Evolutionary conservation across 23 tunicate genomes (phyloP).

Genomic region (Styela plicata): DNA sequence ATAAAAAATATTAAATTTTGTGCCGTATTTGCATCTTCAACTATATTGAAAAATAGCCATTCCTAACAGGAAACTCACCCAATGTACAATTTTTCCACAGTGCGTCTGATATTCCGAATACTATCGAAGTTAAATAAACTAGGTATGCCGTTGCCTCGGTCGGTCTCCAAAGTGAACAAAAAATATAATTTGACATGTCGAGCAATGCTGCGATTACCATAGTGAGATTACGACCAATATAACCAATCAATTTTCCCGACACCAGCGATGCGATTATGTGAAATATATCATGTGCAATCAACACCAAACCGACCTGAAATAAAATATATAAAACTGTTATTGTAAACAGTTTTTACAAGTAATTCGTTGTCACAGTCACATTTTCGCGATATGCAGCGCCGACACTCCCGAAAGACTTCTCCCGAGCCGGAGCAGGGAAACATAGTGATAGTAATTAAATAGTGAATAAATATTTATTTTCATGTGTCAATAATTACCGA

Average conservation of each 20-base stretch:
- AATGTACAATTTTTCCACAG: not conserved
- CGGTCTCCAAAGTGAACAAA: not conserved
- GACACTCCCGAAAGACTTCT: no score
- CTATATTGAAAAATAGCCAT: not conserved
- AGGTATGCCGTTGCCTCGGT: not conserved
- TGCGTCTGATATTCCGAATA: not conserved
- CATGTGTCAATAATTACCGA: no score
- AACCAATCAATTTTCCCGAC: conserved; percentile 9
- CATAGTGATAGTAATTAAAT: no score
- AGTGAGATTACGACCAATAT: not conserved
- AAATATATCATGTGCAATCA: conserved; percentile 15
- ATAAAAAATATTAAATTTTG: no score
- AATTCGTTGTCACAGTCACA: no score
- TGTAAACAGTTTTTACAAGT: no score
- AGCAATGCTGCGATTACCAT: not conserved
- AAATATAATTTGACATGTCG: not conserved
- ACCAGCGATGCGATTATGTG: conserved; percentile 28
- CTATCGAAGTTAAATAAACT: not conserved
- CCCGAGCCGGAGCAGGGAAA: no score
- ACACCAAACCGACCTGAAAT: conserved; percentile 56
- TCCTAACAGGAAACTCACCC: not conserved
- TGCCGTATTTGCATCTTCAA: not conserved
- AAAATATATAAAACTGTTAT: no score
- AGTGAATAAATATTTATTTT: no score
- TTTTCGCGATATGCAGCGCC: no score